These are phyloP conservation scores for Osmoderma eremita DNA, from an alignment of 2,888 invertebrate genomes.

Conservation along the genomic window DNA sequence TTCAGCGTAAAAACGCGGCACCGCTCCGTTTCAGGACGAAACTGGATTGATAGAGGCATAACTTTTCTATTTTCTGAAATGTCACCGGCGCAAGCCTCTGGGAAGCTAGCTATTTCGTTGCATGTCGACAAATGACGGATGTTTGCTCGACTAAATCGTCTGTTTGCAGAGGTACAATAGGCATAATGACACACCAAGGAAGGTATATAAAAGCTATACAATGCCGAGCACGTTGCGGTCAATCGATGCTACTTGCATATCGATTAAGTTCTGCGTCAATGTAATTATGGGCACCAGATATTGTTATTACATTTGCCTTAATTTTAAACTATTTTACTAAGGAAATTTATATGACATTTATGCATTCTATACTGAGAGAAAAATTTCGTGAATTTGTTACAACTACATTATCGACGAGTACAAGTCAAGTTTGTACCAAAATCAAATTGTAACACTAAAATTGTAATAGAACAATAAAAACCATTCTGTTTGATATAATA, in stretches of 20 bases:
- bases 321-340: neutral
- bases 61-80: neutral
- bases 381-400: too few species aligned
- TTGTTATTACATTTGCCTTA: neutral
- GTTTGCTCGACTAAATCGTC: neutral
- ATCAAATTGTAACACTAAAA: too few species aligned
- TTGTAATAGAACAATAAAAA: too few species aligned
- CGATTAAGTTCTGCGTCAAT: constrained; percentile 45
- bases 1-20: neutral
- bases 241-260: constrained; percentile 51
- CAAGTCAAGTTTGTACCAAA: too few species aligned
- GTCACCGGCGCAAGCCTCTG: neutral
- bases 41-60: neutral
- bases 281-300: neutral
- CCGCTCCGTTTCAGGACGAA: constrained; percentile 9
- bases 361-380: too few species aligned
- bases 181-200: neutral
- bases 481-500: too few species aligned
- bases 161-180: neutral
- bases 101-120: constrained; percentile 10
- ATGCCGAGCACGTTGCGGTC: constrained; percentile 15
- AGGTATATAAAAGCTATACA: neutral
- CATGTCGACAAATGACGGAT: constrained; percentile 14
- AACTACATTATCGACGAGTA: too few species aligned
- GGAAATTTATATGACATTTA: neutral